phyloP scores from a whole-genome alignment of 2,113 vertebrate species.

The Ciconia stormi region DNA sequence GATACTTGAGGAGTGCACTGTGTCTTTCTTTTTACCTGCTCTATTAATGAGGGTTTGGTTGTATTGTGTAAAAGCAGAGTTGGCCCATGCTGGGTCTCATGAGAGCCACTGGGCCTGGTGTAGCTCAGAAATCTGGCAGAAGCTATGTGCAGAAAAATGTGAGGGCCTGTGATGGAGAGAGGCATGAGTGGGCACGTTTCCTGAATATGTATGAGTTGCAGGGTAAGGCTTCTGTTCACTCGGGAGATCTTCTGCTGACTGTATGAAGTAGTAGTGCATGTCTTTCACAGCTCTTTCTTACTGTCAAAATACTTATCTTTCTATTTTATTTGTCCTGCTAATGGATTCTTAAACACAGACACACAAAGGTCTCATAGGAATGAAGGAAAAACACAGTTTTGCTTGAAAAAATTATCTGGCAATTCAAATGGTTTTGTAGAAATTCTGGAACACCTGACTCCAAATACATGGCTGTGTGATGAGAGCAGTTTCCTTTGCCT shows the following conservation, averaged over 20 bases:
- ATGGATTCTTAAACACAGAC: background rate
- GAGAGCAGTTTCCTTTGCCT: background rate
- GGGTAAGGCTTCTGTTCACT: background rate
- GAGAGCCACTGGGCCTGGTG: background rate
- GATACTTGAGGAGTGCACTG: background rate
- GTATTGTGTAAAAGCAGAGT: background rate
- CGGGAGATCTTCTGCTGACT: background rate
- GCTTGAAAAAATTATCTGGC: background rate
- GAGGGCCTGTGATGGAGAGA: background rate
- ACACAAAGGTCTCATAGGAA: background rate
- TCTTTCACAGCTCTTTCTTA: background rate
- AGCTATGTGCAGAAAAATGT: background rate
- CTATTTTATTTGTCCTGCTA: background rate
- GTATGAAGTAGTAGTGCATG: background rate
- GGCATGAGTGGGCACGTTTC: background rate
- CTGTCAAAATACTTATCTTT: background rate
- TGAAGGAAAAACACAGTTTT: background rate
- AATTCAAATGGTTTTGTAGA: background rate
- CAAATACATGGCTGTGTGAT: background rate
- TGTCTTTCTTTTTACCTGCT: background rate
- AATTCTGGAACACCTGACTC: background rate
- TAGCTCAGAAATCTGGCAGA: background rate
- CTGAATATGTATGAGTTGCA: rapidly evolving
- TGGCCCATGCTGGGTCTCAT: background rate
- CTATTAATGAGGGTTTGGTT: background rate